phyloP scores from a whole-genome alignment of 2,888 invertebrate species.

The Plebejus melissa region DNA sequence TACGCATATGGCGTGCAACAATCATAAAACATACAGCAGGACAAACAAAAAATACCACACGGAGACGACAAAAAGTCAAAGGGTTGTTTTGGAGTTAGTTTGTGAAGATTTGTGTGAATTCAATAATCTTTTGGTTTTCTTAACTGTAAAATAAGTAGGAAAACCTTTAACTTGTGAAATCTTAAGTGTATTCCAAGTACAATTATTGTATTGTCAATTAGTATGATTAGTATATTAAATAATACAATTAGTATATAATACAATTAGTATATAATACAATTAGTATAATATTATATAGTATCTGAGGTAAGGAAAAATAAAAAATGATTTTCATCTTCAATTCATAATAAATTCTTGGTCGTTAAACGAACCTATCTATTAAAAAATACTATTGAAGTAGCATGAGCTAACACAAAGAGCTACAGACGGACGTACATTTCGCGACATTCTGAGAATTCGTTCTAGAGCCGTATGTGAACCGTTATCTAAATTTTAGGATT shows the following conservation, averaged over 20 bases:
- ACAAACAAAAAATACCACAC: constrained; percentile 42
- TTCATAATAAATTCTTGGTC: neutral
- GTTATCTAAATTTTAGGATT: constrained; percentile 40
- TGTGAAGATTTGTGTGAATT: constrained; percentile 25
- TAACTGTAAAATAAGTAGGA: no score
- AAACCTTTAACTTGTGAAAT: neutral
- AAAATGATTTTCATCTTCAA: no score
- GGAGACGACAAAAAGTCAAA: constrained; percentile 41
- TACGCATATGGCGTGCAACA: constrained; percentile 59
- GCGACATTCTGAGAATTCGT: constrained; percentile 23
- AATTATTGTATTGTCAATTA: no score
- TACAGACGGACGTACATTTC: constrained; percentile 11
- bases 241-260: no score
- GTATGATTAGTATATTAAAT: no score
- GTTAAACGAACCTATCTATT: neutral
- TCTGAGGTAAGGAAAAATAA: no score
- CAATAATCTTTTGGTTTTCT: neutral
- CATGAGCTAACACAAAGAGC: neutral
- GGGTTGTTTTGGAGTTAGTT: constrained; percentile 35
- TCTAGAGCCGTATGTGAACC: constrained; percentile 21
- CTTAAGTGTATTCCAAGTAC: neutral
- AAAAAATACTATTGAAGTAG: constrained; percentile 2
- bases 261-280: no score
- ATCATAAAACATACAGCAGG: constrained; percentile 44
- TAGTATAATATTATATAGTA: no score